Conservation (phyloP, 1,140 invertebrate genomes). For the Rhagoletis zephyria region DNA sequence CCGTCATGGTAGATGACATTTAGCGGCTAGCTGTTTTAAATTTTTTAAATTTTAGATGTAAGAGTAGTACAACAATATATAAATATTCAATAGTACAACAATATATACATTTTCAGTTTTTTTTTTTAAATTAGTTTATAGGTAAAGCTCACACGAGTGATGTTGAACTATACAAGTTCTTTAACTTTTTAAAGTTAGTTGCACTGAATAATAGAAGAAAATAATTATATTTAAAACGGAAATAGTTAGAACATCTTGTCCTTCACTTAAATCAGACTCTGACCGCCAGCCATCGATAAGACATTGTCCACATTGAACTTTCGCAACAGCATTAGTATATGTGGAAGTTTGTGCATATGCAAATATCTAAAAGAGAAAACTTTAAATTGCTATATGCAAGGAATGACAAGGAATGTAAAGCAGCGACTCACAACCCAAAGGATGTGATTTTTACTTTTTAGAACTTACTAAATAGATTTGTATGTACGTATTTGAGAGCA, state of each 20-base stretch:
- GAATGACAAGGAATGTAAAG: not conserved
- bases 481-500: not conserved
- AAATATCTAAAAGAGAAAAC: not conserved
- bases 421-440: not conserved
- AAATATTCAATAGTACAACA: not conserved
- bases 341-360: not conserved
- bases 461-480: not conserved
- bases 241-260: constrained; percentile 24
- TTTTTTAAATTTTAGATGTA: no score
- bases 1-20: no score
- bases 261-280: not conserved
- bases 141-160: not conserved
- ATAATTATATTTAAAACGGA: constrained; percentile 30
- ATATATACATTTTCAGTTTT: not conserved
- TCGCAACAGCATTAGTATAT: not conserved
- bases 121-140: no score
- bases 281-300: constrained; percentile 32
- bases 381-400: not conserved
- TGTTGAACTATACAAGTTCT: not conserved
- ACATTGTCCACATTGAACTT: constrained; percentile 32
- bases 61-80: no score
- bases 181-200: not conserved
- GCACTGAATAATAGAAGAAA: not conserved
- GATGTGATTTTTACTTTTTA: not conserved
- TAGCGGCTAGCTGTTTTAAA: no score